Evolutionary conservation across 2,797 vertebrate genomes (phyloP).

Genomic region (Takifugu rubripes): DNA sequence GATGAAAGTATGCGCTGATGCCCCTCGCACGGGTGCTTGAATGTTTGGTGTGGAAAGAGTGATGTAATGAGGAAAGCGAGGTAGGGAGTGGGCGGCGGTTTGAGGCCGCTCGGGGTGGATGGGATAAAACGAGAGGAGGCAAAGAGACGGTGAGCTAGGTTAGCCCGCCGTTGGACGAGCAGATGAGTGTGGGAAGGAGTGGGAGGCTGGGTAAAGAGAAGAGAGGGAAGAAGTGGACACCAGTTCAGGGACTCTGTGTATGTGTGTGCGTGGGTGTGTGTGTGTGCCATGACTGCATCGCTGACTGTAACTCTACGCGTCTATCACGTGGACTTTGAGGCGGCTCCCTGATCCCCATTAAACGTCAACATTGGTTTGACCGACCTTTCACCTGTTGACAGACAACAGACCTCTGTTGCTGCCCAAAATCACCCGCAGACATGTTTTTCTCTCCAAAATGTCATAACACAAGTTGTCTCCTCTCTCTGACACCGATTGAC

Average conservation of each 20-base stretch:
- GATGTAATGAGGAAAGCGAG: constrained; percentile 34
- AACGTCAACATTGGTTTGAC: no score
- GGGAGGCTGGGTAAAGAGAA: constrained; percentile 41
- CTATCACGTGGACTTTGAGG: background rate
- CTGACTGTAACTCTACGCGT: constrained; percentile 1
- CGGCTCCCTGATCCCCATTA: background rate
- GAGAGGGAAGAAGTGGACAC: constrained; percentile 27
- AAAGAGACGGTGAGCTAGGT: constrained; percentile 39
- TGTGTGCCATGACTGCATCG: constrained; percentile 25
- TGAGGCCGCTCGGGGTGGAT: constrained; percentile 34
- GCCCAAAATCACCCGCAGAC: constrained; percentile 6
- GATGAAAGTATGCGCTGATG: constrained; percentile 14
- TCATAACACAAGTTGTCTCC: constrained; percentile 32
- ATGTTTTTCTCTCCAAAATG: constrained; percentile 31
- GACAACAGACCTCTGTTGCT: background rate
- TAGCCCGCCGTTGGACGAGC: constrained; percentile 39
- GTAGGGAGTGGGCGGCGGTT: constrained; percentile 39
- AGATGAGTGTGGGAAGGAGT: constrained; percentile 59
- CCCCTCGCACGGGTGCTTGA: constrained; percentile 28
- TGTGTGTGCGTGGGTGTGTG: background rate
- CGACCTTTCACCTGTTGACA: background rate
- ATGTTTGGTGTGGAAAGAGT: constrained; percentile 27
- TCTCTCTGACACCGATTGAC: constrained; percentile 17
- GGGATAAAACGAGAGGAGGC: constrained; percentile 34
- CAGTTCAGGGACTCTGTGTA: constrained; percentile 34